A percentile compares a stretch with the other conserved stretches of the same genome.
Conservation (phyloP, 2,888 invertebrate genomes). For the Acronicta psi region DNA sequence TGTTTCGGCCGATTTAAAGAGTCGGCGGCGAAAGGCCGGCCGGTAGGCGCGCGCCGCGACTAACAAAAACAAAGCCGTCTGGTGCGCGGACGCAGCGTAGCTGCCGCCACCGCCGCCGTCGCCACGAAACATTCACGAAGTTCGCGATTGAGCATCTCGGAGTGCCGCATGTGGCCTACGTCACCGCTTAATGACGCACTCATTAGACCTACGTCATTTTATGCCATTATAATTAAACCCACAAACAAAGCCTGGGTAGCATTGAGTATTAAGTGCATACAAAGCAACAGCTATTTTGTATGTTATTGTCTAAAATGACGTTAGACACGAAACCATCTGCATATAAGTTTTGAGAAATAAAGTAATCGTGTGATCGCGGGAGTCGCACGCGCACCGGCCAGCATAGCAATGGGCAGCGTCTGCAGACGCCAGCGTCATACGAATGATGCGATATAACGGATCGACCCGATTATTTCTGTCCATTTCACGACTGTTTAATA, state of each 20-base stretch:
- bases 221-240: conserved; percentile 10
- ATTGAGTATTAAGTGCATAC: conserved; percentile 2
- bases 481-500: conserved; percentile 89
- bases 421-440: conserved; percentile 83
- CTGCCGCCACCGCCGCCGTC: conserved; percentile 58
- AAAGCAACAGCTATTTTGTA: conserved; percentile 11
- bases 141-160: conserved; percentile 55
- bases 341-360: conserved; percentile 69
- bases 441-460: conserved; percentile 87
- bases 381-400: conserved; percentile 56
- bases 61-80: conserved; percentile 83
- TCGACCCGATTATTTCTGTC: conserved; percentile 88
- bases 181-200: conserved; percentile 49
- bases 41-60: conserved; percentile 80
- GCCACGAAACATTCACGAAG: conserved; percentile 55
- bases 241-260: not conserved
- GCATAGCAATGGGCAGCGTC: conserved; percentile 82
- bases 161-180: conserved; percentile 49
- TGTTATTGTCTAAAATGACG: conserved; percentile 7
- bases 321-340: conserved; percentile 23
- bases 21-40: conserved; percentile 71
- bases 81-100: conserved; percentile 69
- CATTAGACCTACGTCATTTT: conserved; percentile 30
- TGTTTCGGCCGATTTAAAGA: conserved; percentile 76
- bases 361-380: conserved; percentile 79